Conservation (phyloP, 2,113 vertebrate genomes). For the Piprites chloris region DNA sequence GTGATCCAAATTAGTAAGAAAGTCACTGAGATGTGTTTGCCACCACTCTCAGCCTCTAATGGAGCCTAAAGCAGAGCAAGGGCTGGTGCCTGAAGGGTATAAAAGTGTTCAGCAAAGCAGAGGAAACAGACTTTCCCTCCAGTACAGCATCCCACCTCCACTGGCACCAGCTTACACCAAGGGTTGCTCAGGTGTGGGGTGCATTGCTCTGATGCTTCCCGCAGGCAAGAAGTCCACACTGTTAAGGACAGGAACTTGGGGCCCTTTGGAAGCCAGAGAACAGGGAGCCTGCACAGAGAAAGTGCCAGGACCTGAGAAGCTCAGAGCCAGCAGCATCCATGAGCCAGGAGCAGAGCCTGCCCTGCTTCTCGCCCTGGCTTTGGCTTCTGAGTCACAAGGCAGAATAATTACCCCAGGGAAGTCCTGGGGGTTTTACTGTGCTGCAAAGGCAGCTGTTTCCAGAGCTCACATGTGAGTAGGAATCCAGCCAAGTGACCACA, state of each 20-base stretch:
- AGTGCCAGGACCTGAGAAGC: neutral
- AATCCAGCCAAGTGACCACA: neutral
- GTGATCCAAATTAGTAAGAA: neutral
- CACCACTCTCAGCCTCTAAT: neutral
- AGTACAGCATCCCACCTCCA: neutral
- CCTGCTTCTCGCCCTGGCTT: neutral
- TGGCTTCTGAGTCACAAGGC: neutral
- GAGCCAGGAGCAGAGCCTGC: neutral
- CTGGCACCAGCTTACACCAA: neutral
- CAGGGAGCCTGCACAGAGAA: neutral
- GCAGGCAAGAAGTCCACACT: neutral
- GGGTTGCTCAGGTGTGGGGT: neutral
- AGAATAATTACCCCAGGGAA: neutral
- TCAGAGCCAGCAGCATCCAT: neutral
- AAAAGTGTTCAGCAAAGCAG: neutral
- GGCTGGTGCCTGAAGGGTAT: too few relatives aligned
- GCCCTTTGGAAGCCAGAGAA: neutral
- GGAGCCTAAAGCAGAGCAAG: neutral
- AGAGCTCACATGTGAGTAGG: fast-evolving
- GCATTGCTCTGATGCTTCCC: neutral
- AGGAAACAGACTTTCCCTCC: neutral
- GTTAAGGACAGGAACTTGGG: neutral
- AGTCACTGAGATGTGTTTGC: neutral
- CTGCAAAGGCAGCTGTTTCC: neutral
- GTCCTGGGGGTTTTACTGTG: neutral